These are phyloP conservation scores for Poecilobothrus nobilitatus DNA, from an alignment of 2,888 invertebrate species.

Conservation along the genomic window DNA sequence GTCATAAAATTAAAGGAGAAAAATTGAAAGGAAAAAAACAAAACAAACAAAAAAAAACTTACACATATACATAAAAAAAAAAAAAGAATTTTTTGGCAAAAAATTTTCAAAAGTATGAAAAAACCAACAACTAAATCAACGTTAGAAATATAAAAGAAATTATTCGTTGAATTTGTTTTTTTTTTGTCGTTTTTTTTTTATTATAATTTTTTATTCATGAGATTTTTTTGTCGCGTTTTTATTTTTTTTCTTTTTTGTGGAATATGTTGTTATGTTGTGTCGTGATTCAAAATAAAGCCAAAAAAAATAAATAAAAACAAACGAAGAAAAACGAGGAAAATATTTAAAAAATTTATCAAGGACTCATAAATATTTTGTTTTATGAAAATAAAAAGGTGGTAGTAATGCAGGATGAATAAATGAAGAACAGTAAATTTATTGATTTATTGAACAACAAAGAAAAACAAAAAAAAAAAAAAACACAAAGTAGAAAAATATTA, in stretches of 20 bases:
- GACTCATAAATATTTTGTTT: conserved; percentile 4
- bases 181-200: background rate
- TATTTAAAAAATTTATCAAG: background rate
- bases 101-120: background rate
- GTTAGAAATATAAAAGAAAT: background rate
- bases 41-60: no score
- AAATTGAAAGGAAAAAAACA: background rate
- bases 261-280: background rate
- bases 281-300: background rate
- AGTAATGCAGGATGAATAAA: no score
- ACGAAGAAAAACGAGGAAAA: background rate
- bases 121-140: background rate
- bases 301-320: no score
- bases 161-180: background rate
- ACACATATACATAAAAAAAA: background rate
- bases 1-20: background rate
- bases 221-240: background rate
- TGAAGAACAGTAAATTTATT: no score
- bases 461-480: no score
- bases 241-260: background rate
- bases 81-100: background rate
- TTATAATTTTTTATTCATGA: background rate
- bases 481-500: no score
- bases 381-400: background rate
- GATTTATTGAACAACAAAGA: no score